Evolutionary conservation across 2,888 invertebrate species (phyloP).

Genomic region (Cheilosia grossa): DNA sequence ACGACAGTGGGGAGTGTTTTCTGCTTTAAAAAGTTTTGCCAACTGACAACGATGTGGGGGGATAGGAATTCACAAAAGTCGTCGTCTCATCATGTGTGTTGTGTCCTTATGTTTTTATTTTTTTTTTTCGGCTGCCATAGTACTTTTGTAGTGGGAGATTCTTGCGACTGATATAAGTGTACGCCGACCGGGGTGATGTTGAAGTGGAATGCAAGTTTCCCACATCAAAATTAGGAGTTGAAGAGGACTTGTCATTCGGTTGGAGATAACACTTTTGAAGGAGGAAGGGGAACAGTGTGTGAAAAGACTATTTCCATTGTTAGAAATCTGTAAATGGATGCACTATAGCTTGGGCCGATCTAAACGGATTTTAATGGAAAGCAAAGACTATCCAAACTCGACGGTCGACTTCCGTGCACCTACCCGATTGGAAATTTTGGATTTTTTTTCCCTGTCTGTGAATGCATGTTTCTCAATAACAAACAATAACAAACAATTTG

Average conservation of each 20-base stretch:
- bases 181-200: neutral
- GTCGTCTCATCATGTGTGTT: neutral
- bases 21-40: slow-evolving; percentile 7
- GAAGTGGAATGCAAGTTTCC: slow-evolving; percentile 8
- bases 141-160: neutral
- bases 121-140: neutral
- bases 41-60: neutral
- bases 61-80: slow-evolving; percentile 2
- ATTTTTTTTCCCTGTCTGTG: too few relatives aligned
- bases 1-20: slow-evolving; percentile 8
- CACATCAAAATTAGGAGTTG: slow-evolving; percentile 20
- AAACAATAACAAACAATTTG: too few relatives aligned
- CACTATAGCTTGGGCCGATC: too few relatives aligned
- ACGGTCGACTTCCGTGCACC: too few relatives aligned
- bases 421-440: too few relatives aligned
- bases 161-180: neutral
- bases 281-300: neutral
- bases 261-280: neutral
- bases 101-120: neutral
- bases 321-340: neutral
- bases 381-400: too few relatives aligned
- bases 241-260: neutral
- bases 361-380: too few relatives aligned
- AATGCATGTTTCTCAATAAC: too few relatives aligned
- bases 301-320: neutral